These are phyloP conservation scores for Aricia agestis DNA, from an alignment of 1,140 invertebrate genomes.

Conservation along the genomic window DNA sequence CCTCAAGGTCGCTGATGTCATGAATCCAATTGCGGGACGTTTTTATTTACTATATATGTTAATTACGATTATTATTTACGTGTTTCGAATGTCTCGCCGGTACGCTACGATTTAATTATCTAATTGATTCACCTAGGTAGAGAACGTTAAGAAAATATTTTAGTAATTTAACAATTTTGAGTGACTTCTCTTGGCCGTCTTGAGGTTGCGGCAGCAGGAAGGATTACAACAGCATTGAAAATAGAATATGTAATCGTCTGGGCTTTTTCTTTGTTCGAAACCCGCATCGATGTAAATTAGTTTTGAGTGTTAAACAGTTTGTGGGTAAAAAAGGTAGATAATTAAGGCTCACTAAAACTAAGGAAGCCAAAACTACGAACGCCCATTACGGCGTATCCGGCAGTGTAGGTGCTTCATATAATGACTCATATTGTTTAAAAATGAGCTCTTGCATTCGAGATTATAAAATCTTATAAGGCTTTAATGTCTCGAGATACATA, in stretches of 20 bases:
- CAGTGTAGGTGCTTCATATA: slow-evolving; percentile 12
- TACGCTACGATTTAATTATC: neutral
- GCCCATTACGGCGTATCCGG: slow-evolving; percentile 11
- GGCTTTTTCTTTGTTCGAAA: neutral
- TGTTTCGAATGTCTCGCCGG: neutral
- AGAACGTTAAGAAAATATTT: neutral
- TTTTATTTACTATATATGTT: slow-evolving; percentile 15
- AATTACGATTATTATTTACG: slow-evolving; percentile 7
- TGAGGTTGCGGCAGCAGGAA: neutral
- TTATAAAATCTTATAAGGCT: neutral
- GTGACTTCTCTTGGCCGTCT: neutral
- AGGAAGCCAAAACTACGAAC: slow-evolving; percentile 14
- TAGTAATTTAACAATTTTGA: neutral
- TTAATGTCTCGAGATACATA: neutral
- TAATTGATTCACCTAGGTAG: neutral
- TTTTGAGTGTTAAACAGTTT: slow-evolving; percentile 7
- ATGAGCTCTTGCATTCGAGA: neutral
- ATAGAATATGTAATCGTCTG: neutral
- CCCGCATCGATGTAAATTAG: slow-evolving; percentile 11
- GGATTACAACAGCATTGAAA: neutral
- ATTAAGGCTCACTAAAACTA: slow-evolving; percentile 7
- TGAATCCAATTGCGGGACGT: slow-evolving; percentile 26
- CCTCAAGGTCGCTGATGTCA: slow-evolving; percentile 45
- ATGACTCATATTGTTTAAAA: slow-evolving; percentile 8
- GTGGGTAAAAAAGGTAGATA: neutral